Evolutionary conservation across 2,888 invertebrate species (phyloP).

Genomic region (Diarsia brunnea): DNA sequence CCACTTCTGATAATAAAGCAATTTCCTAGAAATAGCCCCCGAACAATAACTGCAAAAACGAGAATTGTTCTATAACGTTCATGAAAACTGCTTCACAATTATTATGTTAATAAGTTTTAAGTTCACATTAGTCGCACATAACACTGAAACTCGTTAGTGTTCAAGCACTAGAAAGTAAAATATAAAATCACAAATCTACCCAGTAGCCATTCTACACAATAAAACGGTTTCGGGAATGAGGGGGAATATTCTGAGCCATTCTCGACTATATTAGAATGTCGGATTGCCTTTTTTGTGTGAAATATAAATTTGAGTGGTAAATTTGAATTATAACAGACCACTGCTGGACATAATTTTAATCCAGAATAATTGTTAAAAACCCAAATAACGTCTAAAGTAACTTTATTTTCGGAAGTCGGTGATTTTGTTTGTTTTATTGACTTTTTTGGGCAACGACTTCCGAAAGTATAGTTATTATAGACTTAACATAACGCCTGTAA

Average conservation of each 20-base stretch:
- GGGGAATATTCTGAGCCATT: constrained; percentile 66
- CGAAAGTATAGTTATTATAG: no score
- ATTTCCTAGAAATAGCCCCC: background rate
- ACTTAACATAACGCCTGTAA: no score
- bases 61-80: background rate
- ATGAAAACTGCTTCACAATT: constrained; percentile 20
- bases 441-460: no score
- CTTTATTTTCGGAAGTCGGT: no score
- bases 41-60: background rate
- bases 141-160: constrained; percentile 76
- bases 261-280: constrained; percentile 31
- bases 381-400: no score
- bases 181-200: constrained; percentile 72
- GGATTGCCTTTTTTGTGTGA: background rate
- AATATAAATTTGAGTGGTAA: background rate
- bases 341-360: no score
- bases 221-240: constrained; percentile 62
- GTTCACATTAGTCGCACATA: constrained; percentile 62
- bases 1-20: background rate
- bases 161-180: constrained; percentile 67
- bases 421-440: no score
- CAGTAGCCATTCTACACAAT: constrained; percentile 70
- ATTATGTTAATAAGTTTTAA: constrained; percentile 56
- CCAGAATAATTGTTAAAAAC: no score
- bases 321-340: no score